Percentiles rank a stretch among this genome's conserved stretches.
phyloP scores from a whole-genome alignment of 2,113 vertebrate species.

The Electrona antarctica region DNA sequence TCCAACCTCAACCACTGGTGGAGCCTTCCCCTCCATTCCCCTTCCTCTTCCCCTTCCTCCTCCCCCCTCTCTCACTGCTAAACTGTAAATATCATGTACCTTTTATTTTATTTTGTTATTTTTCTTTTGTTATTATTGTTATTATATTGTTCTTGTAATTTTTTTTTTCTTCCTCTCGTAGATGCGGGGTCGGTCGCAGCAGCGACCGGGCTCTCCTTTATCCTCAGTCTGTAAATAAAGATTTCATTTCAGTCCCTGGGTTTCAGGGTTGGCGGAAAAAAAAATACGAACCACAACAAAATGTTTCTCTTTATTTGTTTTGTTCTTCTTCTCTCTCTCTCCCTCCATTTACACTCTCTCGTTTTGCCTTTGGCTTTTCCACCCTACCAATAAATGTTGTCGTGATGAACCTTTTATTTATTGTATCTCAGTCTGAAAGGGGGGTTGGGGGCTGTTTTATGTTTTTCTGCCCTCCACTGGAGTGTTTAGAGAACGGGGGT shows the following conservation, averaged over 20 bases:
- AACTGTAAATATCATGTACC: conserved; percentile 85
- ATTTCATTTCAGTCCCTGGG: conserved; percentile 74
- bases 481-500: conserved; percentile 39
- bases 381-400: conserved; percentile 68
- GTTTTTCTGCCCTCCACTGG: conserved; percentile 34
- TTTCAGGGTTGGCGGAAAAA: conserved; percentile 56
- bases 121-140: conserved; percentile 79
- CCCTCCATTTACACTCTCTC: conserved; percentile 61
- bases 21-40: conserved; percentile 56
- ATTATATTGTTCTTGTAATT: conserved; percentile 73
- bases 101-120: conserved; percentile 76
- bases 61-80: conserved; percentile 66
- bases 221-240: conserved; percentile 80
- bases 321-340: conserved; percentile 69
- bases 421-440: conserved; percentile 59
- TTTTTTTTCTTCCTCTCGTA: conserved; percentile 61
- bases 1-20: conserved; percentile 16
- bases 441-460: neutral
- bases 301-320: conserved; percentile 60
- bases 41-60: conserved; percentile 27
- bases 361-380: conserved; percentile 39
- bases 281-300: conserved; percentile 68
- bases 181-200: conserved; percentile 65
- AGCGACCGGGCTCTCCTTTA: conserved; percentile 71
- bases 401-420: conserved; percentile 78